Evolutionary conservation across 2,888 invertebrate genomes (phyloP), one percentile per base, ranked within the genome.

Genomic region (Synanthedon tipuliformis): DNA sequence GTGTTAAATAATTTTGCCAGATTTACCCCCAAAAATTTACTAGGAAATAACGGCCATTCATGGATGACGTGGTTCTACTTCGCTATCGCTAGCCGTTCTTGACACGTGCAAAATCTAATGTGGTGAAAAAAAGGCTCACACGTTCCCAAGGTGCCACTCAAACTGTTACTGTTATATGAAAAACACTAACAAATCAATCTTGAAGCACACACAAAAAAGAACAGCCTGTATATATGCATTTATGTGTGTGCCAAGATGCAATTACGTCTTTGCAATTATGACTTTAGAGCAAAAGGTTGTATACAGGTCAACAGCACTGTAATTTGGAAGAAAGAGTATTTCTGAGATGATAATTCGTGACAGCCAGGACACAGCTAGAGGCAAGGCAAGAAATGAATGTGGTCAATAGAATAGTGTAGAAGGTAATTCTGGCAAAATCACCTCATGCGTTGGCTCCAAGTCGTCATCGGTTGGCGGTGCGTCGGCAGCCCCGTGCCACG

Each of bases 401-500:
- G 77, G 71, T 72, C 66, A 48, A 63, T 67, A 63, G 65, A 68
- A 70, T 73, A 73, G 78, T 80, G 80, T 78, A 78, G 63, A 78
- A 81, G 84, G 85, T 85, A 87, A 84, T 66, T 87, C 85, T 87
- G 86, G 87, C 86, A 85, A 86, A 86, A 84, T 88, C 88, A 88
- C 88, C 88, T 88, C 86, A 74, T 78, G 80, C 66, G 80, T 80
- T 66, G 80, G 81, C 63, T 85, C 84, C 81, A 80, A 62, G 64
- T 80, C 81, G 69, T 84, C 86, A 60, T 86, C 86, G 60, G 75
- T 73, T 61, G 77, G 76, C 67, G 77, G 78, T 68, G 79, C 78
- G 73, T 81, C 82, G 62, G 78, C 65, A 62, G 78, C 65, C 63
- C 73, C 71, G 65, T 84, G 77, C 85, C 86, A 82, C 68, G 78